Conservation (phyloP, 2,797 vertebrate genomes). For the Jordanella pulchra region DNA sequence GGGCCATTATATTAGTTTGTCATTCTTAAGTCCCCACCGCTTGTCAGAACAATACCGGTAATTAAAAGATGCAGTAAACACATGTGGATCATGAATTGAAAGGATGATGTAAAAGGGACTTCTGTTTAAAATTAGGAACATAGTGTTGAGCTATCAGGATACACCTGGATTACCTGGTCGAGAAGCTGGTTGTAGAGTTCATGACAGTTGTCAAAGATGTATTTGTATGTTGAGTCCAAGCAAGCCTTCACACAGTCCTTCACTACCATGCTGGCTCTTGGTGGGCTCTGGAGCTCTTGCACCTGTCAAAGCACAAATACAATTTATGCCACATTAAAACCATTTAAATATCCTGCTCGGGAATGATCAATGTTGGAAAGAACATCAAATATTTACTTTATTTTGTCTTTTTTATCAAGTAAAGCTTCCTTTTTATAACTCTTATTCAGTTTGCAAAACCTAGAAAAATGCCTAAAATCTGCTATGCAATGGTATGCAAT, state of each 20-base stretch:
- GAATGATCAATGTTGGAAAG: background rate
- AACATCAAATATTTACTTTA: background rate
- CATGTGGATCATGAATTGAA: no score
- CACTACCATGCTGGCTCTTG: slow-evolving; percentile 92
- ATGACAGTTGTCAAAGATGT: slow-evolving; percentile 97
- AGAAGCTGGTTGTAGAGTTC: slow-evolving; percentile 93
- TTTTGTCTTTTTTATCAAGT: background rate
- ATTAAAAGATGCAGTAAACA: no score
- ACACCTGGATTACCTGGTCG: slow-evolving; percentile 85
- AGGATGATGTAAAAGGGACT: background rate
- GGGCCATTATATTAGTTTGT: no score
- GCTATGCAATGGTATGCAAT: no score
- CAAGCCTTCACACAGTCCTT: slow-evolving; percentile 96
- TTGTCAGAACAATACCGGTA: no score
- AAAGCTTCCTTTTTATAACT: background rate
- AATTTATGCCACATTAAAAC: background rate
- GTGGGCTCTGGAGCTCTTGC: slow-evolving; percentile 93
- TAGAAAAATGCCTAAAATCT: background rate
- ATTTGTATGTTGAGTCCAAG: slow-evolving; percentile 94
- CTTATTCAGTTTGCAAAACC: background rate
- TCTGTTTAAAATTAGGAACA: background rate
- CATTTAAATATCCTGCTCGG: background rate
- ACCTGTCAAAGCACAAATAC: slow-evolving; percentile 79
- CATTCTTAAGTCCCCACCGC: no score
- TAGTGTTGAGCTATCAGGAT: background rate